A percentile compares a stretch with the other conserved stretches of the same genome.
These are phyloP conservation scores for Mellilla xanthometata DNA, from an alignment of 2,888 invertebrate genomes.

Conservation along the genomic window DNA sequence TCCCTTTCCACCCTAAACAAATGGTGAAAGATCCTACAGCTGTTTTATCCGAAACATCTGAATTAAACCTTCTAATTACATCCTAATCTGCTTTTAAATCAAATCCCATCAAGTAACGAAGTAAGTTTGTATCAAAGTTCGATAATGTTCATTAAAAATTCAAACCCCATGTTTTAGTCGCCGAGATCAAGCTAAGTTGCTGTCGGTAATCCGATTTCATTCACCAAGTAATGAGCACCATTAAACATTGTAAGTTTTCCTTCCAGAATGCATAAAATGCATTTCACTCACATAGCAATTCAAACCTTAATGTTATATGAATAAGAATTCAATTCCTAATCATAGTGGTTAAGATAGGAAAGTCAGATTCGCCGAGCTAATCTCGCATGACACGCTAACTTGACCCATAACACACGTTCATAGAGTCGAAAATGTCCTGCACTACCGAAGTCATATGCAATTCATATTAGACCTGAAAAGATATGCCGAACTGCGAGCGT, in stretches of 20 bases:
- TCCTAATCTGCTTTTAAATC: constrained; percentile 20
- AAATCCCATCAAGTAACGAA: constrained; percentile 20
- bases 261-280: constrained; percentile 14
- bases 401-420: constrained; percentile 36
- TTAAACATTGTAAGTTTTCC: constrained; percentile 50
- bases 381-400: constrained; percentile 37
- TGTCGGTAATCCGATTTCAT: constrained; percentile 71
- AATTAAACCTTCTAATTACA: constrained; percentile 9
- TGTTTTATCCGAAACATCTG: background rate
- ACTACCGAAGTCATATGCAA: constrained; percentile 41
- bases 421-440: constrained; percentile 50
- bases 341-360: constrained; percentile 4
- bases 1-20: background rate
- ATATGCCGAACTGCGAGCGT: constrained; percentile 73
- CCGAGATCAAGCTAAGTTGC: constrained; percentile 62
- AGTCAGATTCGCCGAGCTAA: constrained; percentile 3
- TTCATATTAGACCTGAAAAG: constrained; percentile 72
- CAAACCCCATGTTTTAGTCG: constrained; percentile 57
- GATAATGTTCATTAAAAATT: constrained; percentile 50
- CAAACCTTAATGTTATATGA: constrained; percentile 21
- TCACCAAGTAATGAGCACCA: constrained; percentile 71
- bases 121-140: constrained; percentile 23
- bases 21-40: constrained; percentile 1
- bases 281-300: constrained; percentile 33
- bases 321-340: constrained; percentile 2